phyloP scores from a whole-genome alignment of 2,888 invertebrate genomes.

The Ellobium chinense region DNA sequence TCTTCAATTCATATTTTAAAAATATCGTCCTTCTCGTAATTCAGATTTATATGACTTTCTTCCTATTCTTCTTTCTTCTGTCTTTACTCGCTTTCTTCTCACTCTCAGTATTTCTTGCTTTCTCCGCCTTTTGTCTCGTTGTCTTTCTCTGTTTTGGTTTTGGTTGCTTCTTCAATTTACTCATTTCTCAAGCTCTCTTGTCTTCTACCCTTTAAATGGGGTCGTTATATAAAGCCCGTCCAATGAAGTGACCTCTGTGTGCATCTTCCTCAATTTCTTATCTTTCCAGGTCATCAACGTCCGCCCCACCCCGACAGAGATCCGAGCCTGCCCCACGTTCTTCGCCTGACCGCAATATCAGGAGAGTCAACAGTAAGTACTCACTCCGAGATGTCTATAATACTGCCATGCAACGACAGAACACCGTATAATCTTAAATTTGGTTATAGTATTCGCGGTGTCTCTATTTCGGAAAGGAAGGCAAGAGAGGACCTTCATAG shows the following conservation, averaged over 20 bases:
- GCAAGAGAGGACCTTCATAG: no score
- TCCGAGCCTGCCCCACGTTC: constrained; percentile 28
- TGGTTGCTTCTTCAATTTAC: neutral
- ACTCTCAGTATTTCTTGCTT: neutral
- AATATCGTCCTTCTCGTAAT: no score
- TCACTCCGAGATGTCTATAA: neutral
- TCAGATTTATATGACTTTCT: no score
- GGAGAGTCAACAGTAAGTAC: constrained; percentile 51
- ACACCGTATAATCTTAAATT: no score
- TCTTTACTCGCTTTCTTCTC: neutral
- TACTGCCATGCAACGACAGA: no score
- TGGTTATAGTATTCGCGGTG: no score
- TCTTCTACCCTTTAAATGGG: no score
- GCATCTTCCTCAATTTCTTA: neutral
- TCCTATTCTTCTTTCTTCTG: neutral
- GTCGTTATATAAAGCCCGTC: no score
- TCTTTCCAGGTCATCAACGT: constrained; percentile 39
- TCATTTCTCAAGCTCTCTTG: neutral
- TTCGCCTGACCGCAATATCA: constrained; percentile 45
- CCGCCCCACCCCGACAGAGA: constrained; percentile 59
- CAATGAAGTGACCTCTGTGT: no score
- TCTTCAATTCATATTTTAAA: no score
- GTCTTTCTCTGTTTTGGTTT: constrained; percentile 1
- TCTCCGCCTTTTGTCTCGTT: constrained; percentile 6
- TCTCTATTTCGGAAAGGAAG: no score